Evolutionary conservation across 2,797 vertebrate species (phyloP).

Genomic region (Neoniphon sammara): DNA sequence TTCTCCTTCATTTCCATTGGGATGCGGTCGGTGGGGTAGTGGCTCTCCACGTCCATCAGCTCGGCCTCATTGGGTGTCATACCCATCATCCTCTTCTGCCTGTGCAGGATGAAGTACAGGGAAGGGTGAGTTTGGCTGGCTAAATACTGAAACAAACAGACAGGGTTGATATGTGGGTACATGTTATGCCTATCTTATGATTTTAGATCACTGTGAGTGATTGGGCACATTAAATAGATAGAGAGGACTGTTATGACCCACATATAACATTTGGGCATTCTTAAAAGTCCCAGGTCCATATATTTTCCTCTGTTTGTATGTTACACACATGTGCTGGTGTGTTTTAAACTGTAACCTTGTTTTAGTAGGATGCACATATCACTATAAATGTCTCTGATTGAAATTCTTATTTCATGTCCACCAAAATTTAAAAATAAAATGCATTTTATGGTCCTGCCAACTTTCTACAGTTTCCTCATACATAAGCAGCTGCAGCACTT

Average conservation of each 20-base stretch:
- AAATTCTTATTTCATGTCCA: no score
- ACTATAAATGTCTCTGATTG: no score
- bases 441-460: background rate
- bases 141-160: background rate
- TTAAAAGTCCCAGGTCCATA: background rate
- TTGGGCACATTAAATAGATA: background rate
- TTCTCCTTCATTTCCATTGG: constrained; percentile 89
- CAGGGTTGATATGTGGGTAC: background rate
- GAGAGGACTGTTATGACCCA: background rate
- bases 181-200: background rate
- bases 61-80: constrained; percentile 90
- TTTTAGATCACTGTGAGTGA: background rate
- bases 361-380: no score
- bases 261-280: background rate
- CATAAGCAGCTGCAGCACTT: background rate
- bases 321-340: no score
- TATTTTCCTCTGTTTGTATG: no score
- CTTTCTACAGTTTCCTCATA: background rate
- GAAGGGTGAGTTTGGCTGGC: background rate
- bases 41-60: constrained; percentile 86
- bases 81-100: constrained; percentile 93
- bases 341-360: no score
- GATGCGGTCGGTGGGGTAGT: constrained; percentile 85
- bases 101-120: constrained; percentile 50
- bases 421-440: no score